Percentiles rank a stretch among this genome's conserved stretches.
Evolutionary conservation across 2,888 invertebrate species (phyloP).

Genomic region (Amphipoea oculea): DNA sequence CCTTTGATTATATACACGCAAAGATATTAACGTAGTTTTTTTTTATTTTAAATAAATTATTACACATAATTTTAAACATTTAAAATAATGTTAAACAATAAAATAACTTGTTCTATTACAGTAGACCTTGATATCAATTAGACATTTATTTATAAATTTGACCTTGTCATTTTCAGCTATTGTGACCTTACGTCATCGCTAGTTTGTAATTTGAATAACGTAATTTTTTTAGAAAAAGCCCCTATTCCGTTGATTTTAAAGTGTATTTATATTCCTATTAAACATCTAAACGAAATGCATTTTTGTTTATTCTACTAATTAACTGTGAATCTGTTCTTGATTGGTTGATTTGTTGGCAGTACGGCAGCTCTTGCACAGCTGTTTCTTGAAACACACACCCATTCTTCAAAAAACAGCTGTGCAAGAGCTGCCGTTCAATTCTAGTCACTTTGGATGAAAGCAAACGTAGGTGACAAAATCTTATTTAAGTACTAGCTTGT

Average conservation of each 20-base stretch:
- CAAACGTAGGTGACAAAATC: not conserved
- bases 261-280: not conserved
- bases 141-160: slow-evolving; percentile 84
- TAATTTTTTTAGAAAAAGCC: not conserved
- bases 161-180: slow-evolving; percentile 85
- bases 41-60: not conserved
- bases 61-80: not conserved
- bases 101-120: not conserved
- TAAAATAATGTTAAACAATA: not conserved
- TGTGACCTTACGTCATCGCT: slow-evolving; percentile 86
- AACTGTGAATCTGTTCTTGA: not conserved
- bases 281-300: no score
- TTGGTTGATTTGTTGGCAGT: not conserved
- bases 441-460: not conserved
- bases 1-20: no score
- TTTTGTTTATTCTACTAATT: not conserved
- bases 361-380: not conserved
- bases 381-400: not conserved
- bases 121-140: slow-evolving; percentile 62
- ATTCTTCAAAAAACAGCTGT: not conserved
- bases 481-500: not conserved
- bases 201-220: slow-evolving; percentile 5
- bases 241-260: not conserved
- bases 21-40: not conserved
- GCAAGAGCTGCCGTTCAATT: not conserved